Percentiles rank a stretch among this genome's conserved stretches.
These are phyloP conservation scores for Eueides isabella DNA, from an alignment of 1,140 invertebrate genomes.

Conservation along the genomic window DNA sequence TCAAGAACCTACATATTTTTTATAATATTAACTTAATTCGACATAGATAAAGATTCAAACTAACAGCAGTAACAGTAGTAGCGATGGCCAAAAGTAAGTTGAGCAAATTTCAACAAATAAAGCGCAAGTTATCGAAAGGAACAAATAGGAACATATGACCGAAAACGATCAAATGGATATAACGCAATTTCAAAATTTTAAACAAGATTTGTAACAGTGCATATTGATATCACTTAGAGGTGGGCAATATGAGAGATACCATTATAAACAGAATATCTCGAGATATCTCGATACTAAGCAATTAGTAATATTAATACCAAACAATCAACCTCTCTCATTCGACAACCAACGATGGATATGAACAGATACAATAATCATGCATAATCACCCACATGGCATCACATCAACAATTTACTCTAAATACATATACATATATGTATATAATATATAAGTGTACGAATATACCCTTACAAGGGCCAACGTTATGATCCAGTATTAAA, in stretches of 20 bases:
- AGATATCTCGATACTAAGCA: conserved; percentile 5
- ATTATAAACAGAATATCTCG: neutral
- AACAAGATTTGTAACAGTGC: conserved; percentile 65
- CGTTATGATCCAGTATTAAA: conserved; percentile 72
- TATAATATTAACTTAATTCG: neutral
- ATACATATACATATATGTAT: conserved; percentile 3
- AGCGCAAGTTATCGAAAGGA: conserved; percentile 64
- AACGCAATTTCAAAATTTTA: conserved; percentile 67
- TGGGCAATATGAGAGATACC: conserved; percentile 3
- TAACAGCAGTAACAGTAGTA: neutral
- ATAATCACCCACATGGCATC: conserved; percentile 22
- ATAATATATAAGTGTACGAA: conserved; percentile 38
- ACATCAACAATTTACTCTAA: conserved; percentile 60
- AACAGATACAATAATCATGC: conserved; percentile 1
- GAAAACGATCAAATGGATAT: conserved; percentile 53
- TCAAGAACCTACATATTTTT: neutral
- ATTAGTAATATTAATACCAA: conserved; percentile 6
- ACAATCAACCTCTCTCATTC: neutral
- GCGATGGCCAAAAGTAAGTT: conserved; percentile 58
- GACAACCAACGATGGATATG: conserved; percentile 2
- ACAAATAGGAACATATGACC: conserved; percentile 73
- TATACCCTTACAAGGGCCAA: conserved; percentile 66
- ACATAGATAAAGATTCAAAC: neutral
- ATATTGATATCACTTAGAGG: conserved; percentile 52
- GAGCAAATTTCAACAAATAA: conserved; percentile 72